Conservation (phyloP, 2,113 vertebrate genomes). For the Phaethon lepturus region DNA sequence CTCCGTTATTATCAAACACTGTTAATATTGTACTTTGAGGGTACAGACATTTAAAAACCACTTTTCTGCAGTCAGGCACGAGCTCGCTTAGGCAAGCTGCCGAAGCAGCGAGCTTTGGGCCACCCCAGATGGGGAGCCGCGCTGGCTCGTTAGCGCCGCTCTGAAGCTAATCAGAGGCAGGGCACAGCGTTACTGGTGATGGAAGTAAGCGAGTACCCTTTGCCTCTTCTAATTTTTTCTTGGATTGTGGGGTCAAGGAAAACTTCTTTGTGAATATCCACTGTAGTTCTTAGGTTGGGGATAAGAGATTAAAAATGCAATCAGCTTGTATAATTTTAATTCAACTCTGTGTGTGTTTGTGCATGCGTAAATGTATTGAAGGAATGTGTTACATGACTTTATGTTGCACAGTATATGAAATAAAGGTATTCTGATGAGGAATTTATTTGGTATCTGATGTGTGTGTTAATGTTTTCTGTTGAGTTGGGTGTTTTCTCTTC, state of each 20-base stretch:
- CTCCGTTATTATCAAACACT: accelerated
- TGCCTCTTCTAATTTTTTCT: neutral
- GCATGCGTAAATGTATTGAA: accelerated
- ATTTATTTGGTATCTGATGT: neutral
- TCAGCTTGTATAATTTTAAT: neutral
- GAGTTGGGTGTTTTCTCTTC: too few species aligned
- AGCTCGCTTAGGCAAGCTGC: neutral
- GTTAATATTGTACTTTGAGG: accelerated
- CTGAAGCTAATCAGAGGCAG: neutral
- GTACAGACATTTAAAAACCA: neutral
- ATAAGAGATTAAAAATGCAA: neutral
- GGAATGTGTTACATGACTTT: accelerated
- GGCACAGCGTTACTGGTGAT: too few species aligned
- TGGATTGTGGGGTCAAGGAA: neutral
- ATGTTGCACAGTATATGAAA: accelerated
- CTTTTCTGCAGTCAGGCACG: neutral
- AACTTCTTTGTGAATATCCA: neutral
- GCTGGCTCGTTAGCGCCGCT: neutral
- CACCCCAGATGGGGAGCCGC: neutral
- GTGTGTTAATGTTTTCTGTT: neutral
- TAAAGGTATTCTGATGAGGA: neutral
- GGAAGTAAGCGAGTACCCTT: neutral
- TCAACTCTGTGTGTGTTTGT: neutral
- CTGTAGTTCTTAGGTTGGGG: neutral
- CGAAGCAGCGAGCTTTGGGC: neutral